Evolutionary conservation across 2,797 vertebrate species (phyloP), one percentile per base, ranked within the genome.

Genomic region (Sebastes paucispinis): DNA sequence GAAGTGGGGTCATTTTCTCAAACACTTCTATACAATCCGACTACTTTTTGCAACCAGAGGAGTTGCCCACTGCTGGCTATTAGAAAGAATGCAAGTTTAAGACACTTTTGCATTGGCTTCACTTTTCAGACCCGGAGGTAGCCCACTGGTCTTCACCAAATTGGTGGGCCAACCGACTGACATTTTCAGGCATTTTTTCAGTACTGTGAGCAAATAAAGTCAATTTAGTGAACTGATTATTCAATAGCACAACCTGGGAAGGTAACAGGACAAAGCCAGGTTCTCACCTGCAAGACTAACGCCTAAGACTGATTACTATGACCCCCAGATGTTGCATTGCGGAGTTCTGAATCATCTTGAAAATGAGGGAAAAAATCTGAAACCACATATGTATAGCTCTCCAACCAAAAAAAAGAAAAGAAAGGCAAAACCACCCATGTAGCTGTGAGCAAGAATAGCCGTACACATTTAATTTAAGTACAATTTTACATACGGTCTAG

Each of bases 401-500:
- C 4, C 7, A 10, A 34, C 1, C 31, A 66, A 78, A 32, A 25
- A 25, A 36, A 76, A 25, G 1, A 10, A 82, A 62, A 62, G 10
- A 71, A 18, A 70, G 52, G 24, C 58, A 66, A 65, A 72, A 73
- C 57, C 69, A 74, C 24, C 47, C 11, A 34, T 27, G 16, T 57
- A 39, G 60, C 66, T 34, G 55, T 58, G 11, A 22, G 72, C 29
- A 79, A 62, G 72, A 83, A 77, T 27, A 1, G 8, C 18, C 16
- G 29, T 75, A 83, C 83, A 89, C 83, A 87, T 91, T 85, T 84
- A 32, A 91, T 89, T 82, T 70, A 74, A 82, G 78, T 47, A 60
- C 50, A 75, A 90, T 93, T 91, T 81, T 83, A 85, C 78, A 83
- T 79, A 79, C 54, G 36, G 82, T 90, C 87, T 76, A 86, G 75